Evolutionary conservation across 2,797 vertebrate genomes (phyloP).

Genomic region (Arnoldichthys spilopterus): DNA sequence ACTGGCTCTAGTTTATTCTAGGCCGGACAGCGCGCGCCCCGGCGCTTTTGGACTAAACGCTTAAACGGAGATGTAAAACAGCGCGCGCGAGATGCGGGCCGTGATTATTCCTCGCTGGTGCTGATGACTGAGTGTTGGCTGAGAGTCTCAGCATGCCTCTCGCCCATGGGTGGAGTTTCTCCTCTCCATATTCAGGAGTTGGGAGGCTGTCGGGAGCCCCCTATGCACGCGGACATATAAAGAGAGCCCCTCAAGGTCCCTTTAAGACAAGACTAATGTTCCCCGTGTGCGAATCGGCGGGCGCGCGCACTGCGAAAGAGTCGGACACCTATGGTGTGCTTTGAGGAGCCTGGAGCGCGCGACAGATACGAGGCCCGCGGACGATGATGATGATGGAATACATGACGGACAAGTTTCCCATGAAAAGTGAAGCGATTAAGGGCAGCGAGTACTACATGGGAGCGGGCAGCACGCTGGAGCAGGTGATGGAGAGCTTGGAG

Average conservation of each 20-base stretch:
- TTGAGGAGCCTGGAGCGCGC: conserved; percentile 30
- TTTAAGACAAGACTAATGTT: conserved; percentile 83
- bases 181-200: conserved; percentile 83
- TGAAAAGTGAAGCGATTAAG: conserved; percentile 89
- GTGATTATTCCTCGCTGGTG: background rate
- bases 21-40: too few species aligned
- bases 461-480: conserved; percentile 83
- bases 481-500: conserved; percentile 96
- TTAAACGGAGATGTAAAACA: conserved; percentile 56
- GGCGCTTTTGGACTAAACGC: too few species aligned
- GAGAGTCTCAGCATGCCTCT: conserved; percentile 59
- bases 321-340: conserved; percentile 61
- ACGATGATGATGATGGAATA: conserved; percentile 90
- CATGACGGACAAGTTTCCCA: conserved; percentile 93
- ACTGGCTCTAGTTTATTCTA: background rate
- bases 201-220: conserved; percentile 61
- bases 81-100: conserved; percentile 53
- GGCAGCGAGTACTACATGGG: conserved; percentile 93
- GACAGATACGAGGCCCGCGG: conserved; percentile 55
- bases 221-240: conserved; percentile 87
- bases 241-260: conserved; percentile 77
- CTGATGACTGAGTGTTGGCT: background rate
- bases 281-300: conserved; percentile 66
- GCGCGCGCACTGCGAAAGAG: conserved; percentile 38
- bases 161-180: conserved; percentile 85